A percentile compares a stretch with the other conserved stretches of the same genome.
phyloP scores from a whole-genome alignment of 2,888 invertebrate genomes.

The Tethea ocularis region DNA sequence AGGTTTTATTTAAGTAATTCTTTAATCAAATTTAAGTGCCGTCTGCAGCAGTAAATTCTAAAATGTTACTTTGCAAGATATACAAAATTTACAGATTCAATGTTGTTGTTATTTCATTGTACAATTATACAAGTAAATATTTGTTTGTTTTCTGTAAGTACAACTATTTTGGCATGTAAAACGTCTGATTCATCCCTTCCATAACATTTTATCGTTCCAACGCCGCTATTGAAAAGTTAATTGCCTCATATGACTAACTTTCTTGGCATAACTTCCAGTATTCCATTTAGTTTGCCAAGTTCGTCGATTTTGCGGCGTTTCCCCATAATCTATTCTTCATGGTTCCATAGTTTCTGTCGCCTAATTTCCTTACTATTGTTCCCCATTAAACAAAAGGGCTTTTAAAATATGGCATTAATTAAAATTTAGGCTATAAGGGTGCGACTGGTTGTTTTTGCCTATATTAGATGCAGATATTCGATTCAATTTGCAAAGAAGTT shows the following conservation, averaged over 20 bases:
- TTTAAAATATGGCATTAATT: conserved; percentile 13
- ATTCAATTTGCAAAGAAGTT: neutral
- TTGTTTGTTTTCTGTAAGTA: neutral
- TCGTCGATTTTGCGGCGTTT: conserved; percentile 25
- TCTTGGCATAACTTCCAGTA: conserved; percentile 32
- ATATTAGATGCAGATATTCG: neutral
- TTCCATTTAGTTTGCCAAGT: conserved; percentile 29
- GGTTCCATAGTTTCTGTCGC: conserved; percentile 21
- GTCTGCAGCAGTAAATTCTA: neutral
- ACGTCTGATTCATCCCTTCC: neutral
- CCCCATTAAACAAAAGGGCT: conserved; percentile 20
- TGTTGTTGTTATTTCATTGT: neutral
- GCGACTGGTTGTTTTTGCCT: neutral
- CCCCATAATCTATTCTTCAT: conserved; percentile 11
- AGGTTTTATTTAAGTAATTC: neutral
- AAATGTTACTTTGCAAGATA: neutral
- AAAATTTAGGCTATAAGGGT: conserved; percentile 7
- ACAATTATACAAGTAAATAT: neutral
- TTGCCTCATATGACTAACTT: conserved; percentile 28
- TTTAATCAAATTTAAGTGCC: neutral
- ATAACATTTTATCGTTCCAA: conserved; percentile 1
- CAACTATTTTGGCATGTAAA: neutral
- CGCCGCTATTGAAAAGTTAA: conserved; percentile 10
- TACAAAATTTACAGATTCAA: neutral
- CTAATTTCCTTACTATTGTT: conserved; percentile 25